phyloP scores from a whole-genome alignment of 1,140 invertebrate genomes.

The Drosophila willistoni region DNA sequence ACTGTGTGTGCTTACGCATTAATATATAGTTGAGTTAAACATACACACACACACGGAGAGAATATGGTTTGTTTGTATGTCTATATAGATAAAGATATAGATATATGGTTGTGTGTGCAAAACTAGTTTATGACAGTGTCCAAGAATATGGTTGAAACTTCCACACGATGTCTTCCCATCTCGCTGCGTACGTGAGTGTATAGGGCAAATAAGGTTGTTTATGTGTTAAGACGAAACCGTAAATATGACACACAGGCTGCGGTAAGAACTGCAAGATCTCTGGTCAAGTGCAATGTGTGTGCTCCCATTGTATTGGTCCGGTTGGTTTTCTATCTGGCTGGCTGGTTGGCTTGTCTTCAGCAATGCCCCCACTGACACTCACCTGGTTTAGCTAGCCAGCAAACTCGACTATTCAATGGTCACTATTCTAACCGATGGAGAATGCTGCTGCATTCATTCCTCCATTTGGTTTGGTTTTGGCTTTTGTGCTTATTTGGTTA shows the following conservation, averaged over 20 bases:
- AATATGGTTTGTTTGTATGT: conserved; percentile 2
- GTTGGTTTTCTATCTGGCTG: conserved; percentile 37
- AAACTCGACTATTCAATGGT: conserved; percentile 45
- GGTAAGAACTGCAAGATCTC: conserved; percentile 39
- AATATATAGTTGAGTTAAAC: conserved; percentile 58
- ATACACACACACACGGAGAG: conserved; percentile 18
- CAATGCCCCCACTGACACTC: conserved; percentile 47
- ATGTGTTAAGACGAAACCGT: conserved; percentile 68
- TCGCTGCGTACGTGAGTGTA: background rate
- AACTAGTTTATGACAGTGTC: conserved; percentile 80
- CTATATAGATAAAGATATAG: conserved; percentile 32
- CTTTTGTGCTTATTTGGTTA: conserved; percentile 75
- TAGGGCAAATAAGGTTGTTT: conserved; percentile 79
- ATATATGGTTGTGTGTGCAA: conserved; percentile 73
- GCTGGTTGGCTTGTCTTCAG: conserved; percentile 40
- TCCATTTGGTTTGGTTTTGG: conserved; percentile 36
- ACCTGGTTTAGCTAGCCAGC: conserved; percentile 36
- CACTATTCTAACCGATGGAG: conserved; percentile 64
- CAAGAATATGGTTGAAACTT: conserved; percentile 19
- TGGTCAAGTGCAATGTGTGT: conserved; percentile 64
- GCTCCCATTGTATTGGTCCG: conserved; percentile 23
- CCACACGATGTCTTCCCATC: background rate
- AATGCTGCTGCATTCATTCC: conserved; percentile 20
- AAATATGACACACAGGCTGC: conserved; percentile 70
- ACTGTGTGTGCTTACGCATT: conserved; percentile 69